Conservation (phyloP, 1,140 invertebrate species). For the Chrysoperla carnea region DNA sequence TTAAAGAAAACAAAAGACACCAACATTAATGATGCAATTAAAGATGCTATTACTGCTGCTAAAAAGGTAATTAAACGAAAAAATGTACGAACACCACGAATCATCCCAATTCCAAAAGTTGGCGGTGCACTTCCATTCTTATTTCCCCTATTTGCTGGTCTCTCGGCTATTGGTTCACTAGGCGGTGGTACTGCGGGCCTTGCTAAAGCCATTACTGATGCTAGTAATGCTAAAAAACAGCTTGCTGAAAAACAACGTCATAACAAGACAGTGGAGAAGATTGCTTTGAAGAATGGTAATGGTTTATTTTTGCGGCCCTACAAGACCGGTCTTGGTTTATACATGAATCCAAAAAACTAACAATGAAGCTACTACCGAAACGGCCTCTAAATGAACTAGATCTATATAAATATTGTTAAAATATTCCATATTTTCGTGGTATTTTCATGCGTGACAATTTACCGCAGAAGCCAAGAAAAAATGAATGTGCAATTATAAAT, state of each 20-base stretch:
- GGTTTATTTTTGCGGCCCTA: slow-evolving; percentile 12
- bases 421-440: slow-evolving; percentile 17
- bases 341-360: slow-evolving; percentile 10
- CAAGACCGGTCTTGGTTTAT: not conserved
- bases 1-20: slow-evolving; percentile 1
- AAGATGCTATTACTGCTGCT: slow-evolving; percentile 5
- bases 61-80: slow-evolving; percentile 5
- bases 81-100: slow-evolving; percentile 10
- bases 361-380: slow-evolving; percentile 7
- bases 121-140: slow-evolving; percentile 17
- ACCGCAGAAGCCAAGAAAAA: slow-evolving; percentile 6
- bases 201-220: slow-evolving; percentile 16
- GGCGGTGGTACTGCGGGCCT: slow-evolving; percentile 14
- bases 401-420: slow-evolving; percentile 9
- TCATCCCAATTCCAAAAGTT: slow-evolving; percentile 18
- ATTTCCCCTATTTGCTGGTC: slow-evolving; percentile 19
- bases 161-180: slow-evolving; percentile 18
- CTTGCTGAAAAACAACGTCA: slow-evolving; percentile 15
- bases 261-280: slow-evolving; percentile 17
- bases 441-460: slow-evolving; percentile 16
- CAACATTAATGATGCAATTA: slow-evolving; percentile 3
- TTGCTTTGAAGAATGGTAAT: slow-evolving; percentile 11
- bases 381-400: slow-evolving; percentile 11
- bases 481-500: slow-evolving; percentile 15
- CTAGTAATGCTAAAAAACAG: slow-evolving; percentile 13